Base-by-base conservation (phyloP, 2,113 vertebrate species). In the Numenius arquata region DNA sequence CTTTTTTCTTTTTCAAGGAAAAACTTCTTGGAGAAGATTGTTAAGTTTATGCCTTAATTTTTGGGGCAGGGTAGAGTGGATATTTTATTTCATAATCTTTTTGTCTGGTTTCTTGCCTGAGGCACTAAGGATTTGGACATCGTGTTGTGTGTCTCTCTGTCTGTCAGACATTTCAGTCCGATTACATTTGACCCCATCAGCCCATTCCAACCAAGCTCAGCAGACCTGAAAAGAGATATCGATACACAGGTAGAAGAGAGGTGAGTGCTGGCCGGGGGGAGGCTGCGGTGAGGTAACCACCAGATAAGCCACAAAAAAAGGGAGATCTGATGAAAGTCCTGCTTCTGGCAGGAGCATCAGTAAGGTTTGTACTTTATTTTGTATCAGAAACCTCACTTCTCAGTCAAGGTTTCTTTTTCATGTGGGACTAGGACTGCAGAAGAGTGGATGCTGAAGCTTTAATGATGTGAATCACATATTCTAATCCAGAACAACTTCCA, bases 201-300 rank as follows among this genome's bases (percentile, higher is more conserved):
- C 2, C 1, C n/a, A 12, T 85, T 85, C 90, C 58, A 71, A 23
- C 23, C 19, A 34, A 47, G 18, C 23, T 68, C 40, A 62, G 8
- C 22, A 56, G 27, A 63, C 20, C 21, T 58, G 63, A 26, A 68
- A 90, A 74, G 45, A 52, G 68, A 22, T 34, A 47, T 6, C 5
- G n/a, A 40, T 8, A 40, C 15, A 47, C 6, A 79, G 34, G 22
- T 43, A 78, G 36, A 50, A 68, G 34, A 65, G 8, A 86, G 30
- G 68, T 14, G 26, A 95, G 12, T 21, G 8, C 12, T 83, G 9
- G 21, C 9, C 2, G 0, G 0, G 5, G 8, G 5, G 5, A 58
- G 15, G 30, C 36, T 73, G 45, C 1, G 0, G 53, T 62, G 34
- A 73, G 40, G 34, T 83, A 61, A 76, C 32, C 22, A 61, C 14